phyloP scores from a whole-genome alignment of 2,888 invertebrate species.

The Nymphalis polychloros region DNA sequence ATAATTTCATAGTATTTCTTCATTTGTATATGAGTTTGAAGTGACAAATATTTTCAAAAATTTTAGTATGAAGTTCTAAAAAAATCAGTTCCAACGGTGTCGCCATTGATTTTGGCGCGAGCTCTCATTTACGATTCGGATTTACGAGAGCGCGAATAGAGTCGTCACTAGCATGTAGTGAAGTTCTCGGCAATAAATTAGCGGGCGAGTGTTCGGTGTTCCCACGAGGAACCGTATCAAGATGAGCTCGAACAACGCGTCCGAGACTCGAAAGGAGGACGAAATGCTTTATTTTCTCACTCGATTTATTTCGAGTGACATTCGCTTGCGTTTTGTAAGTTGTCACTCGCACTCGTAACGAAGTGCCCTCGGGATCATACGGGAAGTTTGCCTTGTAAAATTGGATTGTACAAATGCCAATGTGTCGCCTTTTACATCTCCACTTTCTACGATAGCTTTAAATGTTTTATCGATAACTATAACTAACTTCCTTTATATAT shows the following conservation, averaged over 20 bases:
- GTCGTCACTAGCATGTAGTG: conserved; percentile 77
- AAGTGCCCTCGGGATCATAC: conserved; percentile 37
- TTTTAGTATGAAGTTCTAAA: neutral
- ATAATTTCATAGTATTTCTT: no score
- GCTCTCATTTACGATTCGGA: conserved; percentile 44
- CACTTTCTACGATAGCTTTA: conserved; percentile 3
- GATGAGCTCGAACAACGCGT: conserved; percentile 64
- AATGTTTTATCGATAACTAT: neutral
- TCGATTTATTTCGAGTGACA: conserved; percentile 72
- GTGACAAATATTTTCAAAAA: no score
- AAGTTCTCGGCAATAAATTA: conserved; percentile 75
- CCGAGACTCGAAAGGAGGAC: conserved; percentile 62
- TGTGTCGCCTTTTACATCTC: conserved; percentile 5
- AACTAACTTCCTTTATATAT: neutral
- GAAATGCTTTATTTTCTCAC: conserved; percentile 74
- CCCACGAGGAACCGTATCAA: conserved; percentile 78
- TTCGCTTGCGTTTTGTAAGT: conserved; percentile 73
- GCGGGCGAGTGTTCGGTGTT: conserved; percentile 66
- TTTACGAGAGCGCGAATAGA: conserved; percentile 59
- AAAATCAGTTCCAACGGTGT: conserved; percentile 1
- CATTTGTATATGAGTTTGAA: no score
- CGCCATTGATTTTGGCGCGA: conserved; percentile 36
- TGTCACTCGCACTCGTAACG: conserved; percentile 59
- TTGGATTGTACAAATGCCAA: conserved; percentile 9
- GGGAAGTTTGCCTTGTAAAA: conserved; percentile 18